Percentiles rank a stretch among this genome's conserved stretches.
Evolutionary conservation across 1,140 invertebrate genomes (phyloP).

Genomic region (Drosophila mojavensis): DNA sequence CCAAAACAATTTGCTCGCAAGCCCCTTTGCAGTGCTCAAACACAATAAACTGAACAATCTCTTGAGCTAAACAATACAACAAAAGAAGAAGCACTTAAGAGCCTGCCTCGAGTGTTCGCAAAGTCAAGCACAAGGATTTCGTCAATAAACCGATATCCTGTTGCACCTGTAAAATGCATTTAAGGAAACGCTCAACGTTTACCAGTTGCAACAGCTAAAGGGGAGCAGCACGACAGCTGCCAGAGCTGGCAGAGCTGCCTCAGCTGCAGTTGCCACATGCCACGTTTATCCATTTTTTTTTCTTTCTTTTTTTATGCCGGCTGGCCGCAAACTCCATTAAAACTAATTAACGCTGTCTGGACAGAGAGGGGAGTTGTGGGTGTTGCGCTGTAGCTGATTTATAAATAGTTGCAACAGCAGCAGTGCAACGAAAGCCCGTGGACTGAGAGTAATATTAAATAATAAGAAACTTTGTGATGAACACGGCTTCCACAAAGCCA

Average conservation of each 20-base stretch:
- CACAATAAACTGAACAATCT: slow-evolving; percentile 27
- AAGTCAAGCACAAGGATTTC: slow-evolving; percentile 1
- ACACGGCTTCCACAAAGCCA: slow-evolving; percentile 30
- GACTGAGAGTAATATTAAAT: slow-evolving; percentile 49
- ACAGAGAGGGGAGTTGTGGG: neutral
- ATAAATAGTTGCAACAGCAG: slow-evolving; percentile 28
- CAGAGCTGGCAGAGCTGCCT: neutral
- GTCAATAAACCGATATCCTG: slow-evolving; percentile 1
- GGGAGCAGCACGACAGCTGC: slow-evolving; percentile 2
- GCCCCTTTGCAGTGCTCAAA: neutral
- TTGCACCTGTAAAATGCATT: slow-evolving; percentile 17
- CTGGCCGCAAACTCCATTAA: slow-evolving; percentile 57
- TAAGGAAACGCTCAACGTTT: slow-evolving; percentile 4
- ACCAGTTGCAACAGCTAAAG: neutral
- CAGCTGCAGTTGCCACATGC: neutral
- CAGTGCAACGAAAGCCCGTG: slow-evolving; percentile 32
- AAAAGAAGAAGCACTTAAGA: slow-evolving; percentile 18
- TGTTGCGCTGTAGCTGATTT: slow-evolving; percentile 5
- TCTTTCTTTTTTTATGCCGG: slow-evolving; percentile 20
- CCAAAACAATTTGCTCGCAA: neutral
- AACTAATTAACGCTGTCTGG: slow-evolving; percentile 62
- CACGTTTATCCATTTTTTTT: slow-evolving; percentile 13
- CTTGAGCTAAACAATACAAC: slow-evolving; percentile 30
- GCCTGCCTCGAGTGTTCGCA: neutral
- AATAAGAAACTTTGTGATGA: slow-evolving; percentile 51